Conservation (phyloP, 2,113 vertebrate species). For the Sinocyclocheilus grahami region DNA sequence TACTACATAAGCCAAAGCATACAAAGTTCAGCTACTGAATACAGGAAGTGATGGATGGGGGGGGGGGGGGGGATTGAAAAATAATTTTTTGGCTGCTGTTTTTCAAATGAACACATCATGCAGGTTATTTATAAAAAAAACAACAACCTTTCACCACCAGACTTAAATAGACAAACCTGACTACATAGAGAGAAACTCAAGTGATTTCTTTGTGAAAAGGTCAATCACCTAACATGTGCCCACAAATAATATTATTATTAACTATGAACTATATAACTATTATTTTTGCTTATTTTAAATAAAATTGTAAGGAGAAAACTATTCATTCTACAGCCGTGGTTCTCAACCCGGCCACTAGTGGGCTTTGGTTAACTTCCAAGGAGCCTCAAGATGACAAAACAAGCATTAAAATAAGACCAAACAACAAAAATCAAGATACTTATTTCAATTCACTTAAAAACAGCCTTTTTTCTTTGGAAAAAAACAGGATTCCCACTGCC, state of each 20-base stretch:
- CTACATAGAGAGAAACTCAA: background rate
- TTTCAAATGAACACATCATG: slow-evolving; percentile 13
- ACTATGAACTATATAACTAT: background rate
- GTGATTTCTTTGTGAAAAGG: background rate
- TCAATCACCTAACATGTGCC: no score
- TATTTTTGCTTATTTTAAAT: background rate
- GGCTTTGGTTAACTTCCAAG: no score
- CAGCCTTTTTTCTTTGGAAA: background rate
- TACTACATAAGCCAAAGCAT: slow-evolving; percentile 59
- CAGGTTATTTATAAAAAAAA: background rate
- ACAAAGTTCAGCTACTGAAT: slow-evolving; percentile 23
- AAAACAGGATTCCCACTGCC: background rate
- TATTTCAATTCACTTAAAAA: background rate
- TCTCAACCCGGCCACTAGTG: background rate
- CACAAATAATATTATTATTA: background rate
- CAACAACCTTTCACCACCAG: background rate
- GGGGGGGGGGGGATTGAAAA: no score
- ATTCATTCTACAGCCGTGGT: background rate
- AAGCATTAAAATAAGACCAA: background rate
- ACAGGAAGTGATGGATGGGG: slow-evolving; percentile 15
- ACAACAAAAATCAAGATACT: background rate
- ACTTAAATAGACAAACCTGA: background rate
- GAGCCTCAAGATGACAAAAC: background rate
- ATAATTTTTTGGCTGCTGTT: background rate
- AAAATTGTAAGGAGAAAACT: background rate